A percentile compares a stretch with the other conserved stretches of the same genome.
These are phyloP conservation scores for Tautogolabrus adspersus DNA, from an alignment of 2,113 vertebrate species.

Conservation along the genomic window DNA sequence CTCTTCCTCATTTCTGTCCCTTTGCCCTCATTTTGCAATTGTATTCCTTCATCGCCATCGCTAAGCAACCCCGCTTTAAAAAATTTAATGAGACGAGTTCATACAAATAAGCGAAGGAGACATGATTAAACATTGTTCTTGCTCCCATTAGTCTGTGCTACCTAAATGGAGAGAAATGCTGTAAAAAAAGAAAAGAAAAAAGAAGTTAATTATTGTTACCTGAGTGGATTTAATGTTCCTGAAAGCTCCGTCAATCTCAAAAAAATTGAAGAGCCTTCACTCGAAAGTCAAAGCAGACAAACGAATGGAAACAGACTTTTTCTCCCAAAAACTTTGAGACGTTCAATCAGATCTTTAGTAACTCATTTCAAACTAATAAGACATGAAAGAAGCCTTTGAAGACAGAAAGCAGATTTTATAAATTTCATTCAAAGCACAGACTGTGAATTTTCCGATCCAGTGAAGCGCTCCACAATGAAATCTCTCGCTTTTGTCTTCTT, in stretches of 20 bases:
- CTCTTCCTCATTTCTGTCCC: background rate
- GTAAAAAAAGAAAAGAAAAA: background rate
- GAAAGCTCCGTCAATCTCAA: background rate
- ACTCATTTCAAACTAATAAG: constrained; percentile 39
- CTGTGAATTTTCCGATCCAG: constrained; percentile 39
- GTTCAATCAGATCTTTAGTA: constrained; percentile 27
- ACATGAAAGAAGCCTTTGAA: constrained; percentile 2
- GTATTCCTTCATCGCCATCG: background rate
- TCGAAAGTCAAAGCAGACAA: background rate
- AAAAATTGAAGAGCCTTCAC: background rate
- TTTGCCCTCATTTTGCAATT: background rate
- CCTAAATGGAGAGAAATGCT: background rate
- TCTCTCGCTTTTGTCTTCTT: background rate
- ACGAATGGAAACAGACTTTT: constrained; percentile 15
- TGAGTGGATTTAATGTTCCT: background rate
- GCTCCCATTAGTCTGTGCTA: background rate
- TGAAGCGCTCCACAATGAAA: constrained; percentile 35
- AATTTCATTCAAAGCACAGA: constrained; percentile 46
- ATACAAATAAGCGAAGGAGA: background rate
- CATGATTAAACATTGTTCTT: background rate
- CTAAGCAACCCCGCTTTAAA: background rate
- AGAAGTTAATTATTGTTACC: background rate
- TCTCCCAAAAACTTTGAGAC: constrained; percentile 4
- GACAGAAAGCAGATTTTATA: constrained; percentile 27
- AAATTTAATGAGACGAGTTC: background rate